Evolutionary conservation across 2,797 vertebrate genomes (phyloP).

Genomic region (Onychomys arenicola): DNA sequence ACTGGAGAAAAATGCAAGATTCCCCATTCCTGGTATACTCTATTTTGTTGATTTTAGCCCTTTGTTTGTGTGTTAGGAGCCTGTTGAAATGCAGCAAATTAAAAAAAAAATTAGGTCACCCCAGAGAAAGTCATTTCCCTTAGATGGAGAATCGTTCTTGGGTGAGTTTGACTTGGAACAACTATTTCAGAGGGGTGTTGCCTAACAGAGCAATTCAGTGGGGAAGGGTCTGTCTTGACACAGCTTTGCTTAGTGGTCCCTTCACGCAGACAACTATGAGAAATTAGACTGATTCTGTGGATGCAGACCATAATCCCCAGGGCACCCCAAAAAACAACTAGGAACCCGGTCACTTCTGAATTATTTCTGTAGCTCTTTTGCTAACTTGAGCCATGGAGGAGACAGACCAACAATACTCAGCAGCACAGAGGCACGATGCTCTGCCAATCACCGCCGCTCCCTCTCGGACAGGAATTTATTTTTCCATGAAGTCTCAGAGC

Average conservation of each 20-base stretch:
- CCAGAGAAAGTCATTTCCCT: background rate
- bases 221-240: background rate
- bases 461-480: background rate
- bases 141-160: background rate
- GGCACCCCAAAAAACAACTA: background rate
- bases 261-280: background rate
- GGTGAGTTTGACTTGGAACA: conserved; percentile 37
- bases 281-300: background rate
- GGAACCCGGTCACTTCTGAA: background rate
- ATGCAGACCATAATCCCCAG: background rate
- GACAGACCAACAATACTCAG: background rate
- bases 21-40: background rate
- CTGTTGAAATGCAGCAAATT: conserved; percentile 35
- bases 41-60: conserved; percentile 27
- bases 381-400: conserved; percentile 18
- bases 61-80: conserved; percentile 16
- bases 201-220: background rate
- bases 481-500: background rate
- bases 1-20: conserved; percentile 9
- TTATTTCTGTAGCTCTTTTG: background rate
- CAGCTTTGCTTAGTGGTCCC: background rate
- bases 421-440: background rate
- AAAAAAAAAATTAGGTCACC: background rate
- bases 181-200: conserved; percentile 17
- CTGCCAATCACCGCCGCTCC: background rate